Percentiles rank a stretch among this genome's conserved stretches.
Conservation (phyloP, 2,113 vertebrate genomes). For the Manacus vitellinus region DNA sequence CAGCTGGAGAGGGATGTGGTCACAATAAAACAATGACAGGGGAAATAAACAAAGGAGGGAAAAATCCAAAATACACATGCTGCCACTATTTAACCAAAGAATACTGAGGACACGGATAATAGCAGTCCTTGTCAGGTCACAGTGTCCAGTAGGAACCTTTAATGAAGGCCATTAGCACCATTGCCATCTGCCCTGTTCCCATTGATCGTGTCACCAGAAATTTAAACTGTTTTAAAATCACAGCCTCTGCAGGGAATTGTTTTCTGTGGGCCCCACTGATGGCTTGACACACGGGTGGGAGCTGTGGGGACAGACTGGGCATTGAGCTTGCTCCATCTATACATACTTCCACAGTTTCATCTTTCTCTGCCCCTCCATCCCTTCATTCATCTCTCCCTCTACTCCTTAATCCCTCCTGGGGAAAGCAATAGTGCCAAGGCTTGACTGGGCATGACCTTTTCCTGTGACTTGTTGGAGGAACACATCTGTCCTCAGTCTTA, state of each 20-base stretch:
- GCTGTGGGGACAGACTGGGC: not conserved
- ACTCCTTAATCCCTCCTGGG: not conserved
- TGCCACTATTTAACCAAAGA: not conserved
- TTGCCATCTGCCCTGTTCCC: not conserved
- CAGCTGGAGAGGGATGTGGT: constrained; percentile 24
- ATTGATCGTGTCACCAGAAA: not conserved
- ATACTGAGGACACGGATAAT: not conserved
- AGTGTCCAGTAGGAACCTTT: not conserved
- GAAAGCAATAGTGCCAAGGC: not conserved
- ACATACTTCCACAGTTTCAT: not conserved
- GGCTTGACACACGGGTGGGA: not conserved
- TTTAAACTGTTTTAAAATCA: not conserved
- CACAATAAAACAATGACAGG: not conserved
- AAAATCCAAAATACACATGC: not conserved
- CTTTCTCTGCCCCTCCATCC: not conserved
- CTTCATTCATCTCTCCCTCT: not conserved
- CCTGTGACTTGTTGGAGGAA: not conserved
- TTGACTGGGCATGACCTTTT: not conserved
- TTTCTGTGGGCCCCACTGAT: not conserved
- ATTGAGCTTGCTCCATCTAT: not conserved
- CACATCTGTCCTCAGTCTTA: not conserved
- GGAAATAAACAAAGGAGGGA: fast-evolving
- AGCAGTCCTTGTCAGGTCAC: not conserved
- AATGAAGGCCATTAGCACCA: not conserved
- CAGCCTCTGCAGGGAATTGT: not conserved